Percentiles rank a stretch among this genome's conserved stretches.
Conservation (phyloP, 1,140 invertebrate genomes). For the Camponotus pennsylvanicus region DNA sequence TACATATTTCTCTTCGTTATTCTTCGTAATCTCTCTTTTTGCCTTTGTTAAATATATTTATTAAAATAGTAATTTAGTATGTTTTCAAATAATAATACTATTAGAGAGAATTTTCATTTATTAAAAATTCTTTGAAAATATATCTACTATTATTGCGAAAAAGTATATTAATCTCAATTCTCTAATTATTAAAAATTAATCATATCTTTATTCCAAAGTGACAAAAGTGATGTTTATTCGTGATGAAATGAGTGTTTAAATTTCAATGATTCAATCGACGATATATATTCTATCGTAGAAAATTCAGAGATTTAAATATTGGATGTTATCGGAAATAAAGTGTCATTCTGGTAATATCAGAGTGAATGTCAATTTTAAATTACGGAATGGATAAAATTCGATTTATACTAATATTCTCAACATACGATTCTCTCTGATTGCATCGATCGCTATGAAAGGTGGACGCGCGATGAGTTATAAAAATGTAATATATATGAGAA, state of each 20-base stretch:
- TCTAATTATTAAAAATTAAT: conserved; percentile 1
- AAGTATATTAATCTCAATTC: not conserved
- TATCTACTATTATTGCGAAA: not conserved
- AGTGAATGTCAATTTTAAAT: conserved; percentile 42
- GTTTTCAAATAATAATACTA: not conserved
- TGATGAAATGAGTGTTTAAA: not conserved
- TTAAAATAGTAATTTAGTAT: not conserved
- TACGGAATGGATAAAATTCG: conserved; percentile 17
- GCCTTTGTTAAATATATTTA: not conserved
- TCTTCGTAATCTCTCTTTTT: not conserved
- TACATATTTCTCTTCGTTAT: not conserved
- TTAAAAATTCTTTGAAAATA: not conserved
- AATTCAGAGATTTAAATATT: conserved; percentile 25
- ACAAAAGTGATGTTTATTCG: not conserved
- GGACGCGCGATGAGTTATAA: conserved; percentile 14
- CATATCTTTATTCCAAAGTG: not conserved
- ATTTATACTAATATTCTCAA: conserved; percentile 28
- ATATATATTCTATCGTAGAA: not conserved
- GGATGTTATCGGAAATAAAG: not conserved
- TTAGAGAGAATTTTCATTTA: not conserved
- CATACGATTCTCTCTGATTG: not conserved
- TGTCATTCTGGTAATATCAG: not conserved
- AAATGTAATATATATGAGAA: conserved; percentile 18
- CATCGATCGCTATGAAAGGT: not conserved
- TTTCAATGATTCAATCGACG: not conserved